A percentile compares a stretch with the other conserved stretches of the same genome.
phyloP scores from a whole-genome alignment of 2,113 vertebrate species.

The Lophochroa leadbeateri region DNA sequence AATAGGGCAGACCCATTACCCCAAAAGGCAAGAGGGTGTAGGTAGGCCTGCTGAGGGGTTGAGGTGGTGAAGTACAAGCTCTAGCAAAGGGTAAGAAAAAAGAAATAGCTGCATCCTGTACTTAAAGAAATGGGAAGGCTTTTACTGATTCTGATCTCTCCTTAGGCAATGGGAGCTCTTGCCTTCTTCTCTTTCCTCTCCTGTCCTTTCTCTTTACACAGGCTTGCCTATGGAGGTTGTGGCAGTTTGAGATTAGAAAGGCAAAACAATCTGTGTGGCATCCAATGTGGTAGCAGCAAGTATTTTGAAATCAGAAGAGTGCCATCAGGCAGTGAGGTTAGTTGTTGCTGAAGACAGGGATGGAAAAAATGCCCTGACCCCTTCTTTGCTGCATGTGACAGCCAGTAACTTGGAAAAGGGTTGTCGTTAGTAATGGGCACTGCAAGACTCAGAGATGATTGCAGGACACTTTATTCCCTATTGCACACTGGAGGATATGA shows the following conservation, averaged over 20 bases:
- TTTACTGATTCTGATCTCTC: not conserved
- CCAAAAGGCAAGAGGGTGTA: not conserved
- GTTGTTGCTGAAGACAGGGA: fast-evolving
- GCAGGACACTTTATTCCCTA: not conserved
- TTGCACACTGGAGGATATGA: not conserved
- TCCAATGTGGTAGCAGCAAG: not conserved
- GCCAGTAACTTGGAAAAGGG: not conserved
- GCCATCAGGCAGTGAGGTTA: not conserved
- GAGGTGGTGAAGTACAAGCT: not conserved
- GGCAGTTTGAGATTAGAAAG: not conserved
- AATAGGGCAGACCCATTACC: not conserved
- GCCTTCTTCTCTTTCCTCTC: not conserved
- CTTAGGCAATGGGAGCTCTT: not conserved
- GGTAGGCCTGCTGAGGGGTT: not conserved
- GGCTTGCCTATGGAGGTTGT: not conserved
- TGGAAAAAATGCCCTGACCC: not conserved
- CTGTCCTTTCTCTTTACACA: not conserved
- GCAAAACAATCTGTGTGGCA: not conserved
- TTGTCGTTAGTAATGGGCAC: not conserved
- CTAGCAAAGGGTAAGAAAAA: not conserved
- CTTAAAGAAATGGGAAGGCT: not conserved
- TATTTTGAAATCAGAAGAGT: not conserved
- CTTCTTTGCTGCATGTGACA: not conserved
- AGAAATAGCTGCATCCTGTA: not conserved
- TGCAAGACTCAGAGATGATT: not conserved